These are phyloP conservation scores for Alouatta palliata DNA, from an alignment of 2,113 vertebrate species.

Conservation along the genomic window DNA sequence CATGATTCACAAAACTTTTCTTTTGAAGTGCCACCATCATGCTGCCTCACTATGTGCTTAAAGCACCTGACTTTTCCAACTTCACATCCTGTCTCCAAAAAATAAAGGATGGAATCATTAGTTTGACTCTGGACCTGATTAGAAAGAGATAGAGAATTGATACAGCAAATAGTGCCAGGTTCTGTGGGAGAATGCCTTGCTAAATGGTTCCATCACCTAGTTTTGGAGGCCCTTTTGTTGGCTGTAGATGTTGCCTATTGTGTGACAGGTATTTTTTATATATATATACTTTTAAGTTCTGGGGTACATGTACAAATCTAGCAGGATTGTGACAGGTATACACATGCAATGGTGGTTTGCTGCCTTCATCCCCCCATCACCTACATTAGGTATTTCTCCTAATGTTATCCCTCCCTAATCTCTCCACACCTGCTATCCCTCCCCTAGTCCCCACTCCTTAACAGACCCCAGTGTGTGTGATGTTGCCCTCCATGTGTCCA, in stretches of 20 bases:
- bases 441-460: no score
- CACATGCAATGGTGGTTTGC: no score
- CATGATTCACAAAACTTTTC: conserved; percentile 80
- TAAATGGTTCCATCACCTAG: neutral
- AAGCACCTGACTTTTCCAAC: conserved; percentile 90
- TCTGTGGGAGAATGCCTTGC: neutral
- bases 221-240: neutral
- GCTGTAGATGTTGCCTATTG: neutral
- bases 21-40: conserved; percentile 88
- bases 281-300: no score
- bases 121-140: conserved; percentile 92
- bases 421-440: no score
- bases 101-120: conserved; percentile 93
- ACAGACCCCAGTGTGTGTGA: no score
- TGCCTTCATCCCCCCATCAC: no score
- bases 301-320: no score
- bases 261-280: no score
- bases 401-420: no score
- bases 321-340: no score
- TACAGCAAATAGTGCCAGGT: neutral
- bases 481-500: no score
- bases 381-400: no score
- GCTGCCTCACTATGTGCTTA: conserved; percentile 92
- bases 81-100: conserved; percentile 93
- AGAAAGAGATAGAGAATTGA: conserved; percentile 89